Base-by-base conservation (phyloP, 2,888 invertebrate genomes). In the Cataglyphis cursor region DNA sequence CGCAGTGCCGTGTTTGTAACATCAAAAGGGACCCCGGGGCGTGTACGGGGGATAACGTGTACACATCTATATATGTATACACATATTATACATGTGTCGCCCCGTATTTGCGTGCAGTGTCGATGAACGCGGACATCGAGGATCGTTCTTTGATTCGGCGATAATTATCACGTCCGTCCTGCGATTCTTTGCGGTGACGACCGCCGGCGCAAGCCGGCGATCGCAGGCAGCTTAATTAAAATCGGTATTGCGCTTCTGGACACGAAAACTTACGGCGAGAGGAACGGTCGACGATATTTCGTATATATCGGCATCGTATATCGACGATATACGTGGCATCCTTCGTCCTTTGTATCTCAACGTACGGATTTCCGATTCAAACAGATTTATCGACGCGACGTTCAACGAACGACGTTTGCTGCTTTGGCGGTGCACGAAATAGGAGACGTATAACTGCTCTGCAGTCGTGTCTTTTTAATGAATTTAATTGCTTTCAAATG, bases 131-230 rank as follows among this genome's bases (percentile, higher is more conserved):
- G 87, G 78, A 88, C 84, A 83, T 84, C 83, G 84, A 80, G 90
- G 85, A 87, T 87, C 85, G 90, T 92, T 91, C 91, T 91, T 92
- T 90, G 89, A 90, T 90, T 91, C 88, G 89, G 91, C 88, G 88
- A 91, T 93, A 93, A 94, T 94, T 93, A 92, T 92, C 87, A 91
- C 89, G 93, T 93, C 93, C 85, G 92, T 93, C 89, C 83, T 62
- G 80, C 83, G 87, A 89, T 91, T 90, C 91, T 93, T 92, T 92
- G 91, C 89, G 90, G 92, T 89, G 44, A 65, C 86, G 80, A 61
- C 65, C 35, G 35, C 35, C 35, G 35, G 65, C 75, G 82, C 75
- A 68, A 66, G 75, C 54, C 59, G 35, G 82, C 38, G 54, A 66
- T 44, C 72, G 62, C 64, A 75, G 84, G 76, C 65, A 84, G 65